These are phyloP conservation scores for Theonella swinhoei DNA, from an alignment of 37 sponge, comb jelly and placozoan genomes.

Conservation along the genomic window DNA sequence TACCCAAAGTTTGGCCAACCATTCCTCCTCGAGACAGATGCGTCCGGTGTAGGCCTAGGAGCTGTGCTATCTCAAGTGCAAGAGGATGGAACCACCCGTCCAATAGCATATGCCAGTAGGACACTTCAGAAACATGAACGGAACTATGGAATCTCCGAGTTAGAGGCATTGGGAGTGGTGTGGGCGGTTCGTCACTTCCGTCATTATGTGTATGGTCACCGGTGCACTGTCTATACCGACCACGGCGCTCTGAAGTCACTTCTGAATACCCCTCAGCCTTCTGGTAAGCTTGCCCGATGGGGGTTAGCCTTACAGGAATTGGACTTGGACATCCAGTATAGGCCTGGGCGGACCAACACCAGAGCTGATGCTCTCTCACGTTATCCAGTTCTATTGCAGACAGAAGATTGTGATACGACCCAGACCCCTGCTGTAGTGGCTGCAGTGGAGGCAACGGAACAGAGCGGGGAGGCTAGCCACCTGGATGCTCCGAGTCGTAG, in stretches of 20 bases:
- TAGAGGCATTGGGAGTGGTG: constrained; percentile 54
- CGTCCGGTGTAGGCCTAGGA: constrained; percentile 21
- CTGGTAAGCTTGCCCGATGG: too few relatives aligned
- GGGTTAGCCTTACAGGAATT: constrained; percentile 33
- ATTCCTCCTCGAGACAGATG: constrained; percentile 52
- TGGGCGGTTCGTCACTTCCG: constrained; percentile 48
- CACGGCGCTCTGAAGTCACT: constrained; percentile 34
- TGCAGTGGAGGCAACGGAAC: neutral
- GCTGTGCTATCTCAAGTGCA: constrained; percentile 36
- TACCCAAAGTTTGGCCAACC: constrained; percentile 37
- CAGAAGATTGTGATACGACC: neutral
- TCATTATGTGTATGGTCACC: constrained; percentile 48
- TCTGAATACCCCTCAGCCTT: constrained; percentile 10
- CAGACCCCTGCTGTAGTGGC: neutral
- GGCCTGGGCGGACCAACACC: neutral
- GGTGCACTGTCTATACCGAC: constrained; percentile 35
- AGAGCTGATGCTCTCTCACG: neutral
- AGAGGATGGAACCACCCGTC: constrained; percentile 19
- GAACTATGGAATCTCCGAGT: constrained; percentile 50
- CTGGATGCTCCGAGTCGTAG: neutral
- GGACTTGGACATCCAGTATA: constrained; percentile 17
- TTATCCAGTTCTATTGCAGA: neutral
- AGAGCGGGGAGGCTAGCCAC: neutral
- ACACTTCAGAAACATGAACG: constrained; percentile 27
- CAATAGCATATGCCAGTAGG: constrained; percentile 57